Conservation (phyloP, 2,797 vertebrate species). For the Acanthiza pusilla region DNA sequence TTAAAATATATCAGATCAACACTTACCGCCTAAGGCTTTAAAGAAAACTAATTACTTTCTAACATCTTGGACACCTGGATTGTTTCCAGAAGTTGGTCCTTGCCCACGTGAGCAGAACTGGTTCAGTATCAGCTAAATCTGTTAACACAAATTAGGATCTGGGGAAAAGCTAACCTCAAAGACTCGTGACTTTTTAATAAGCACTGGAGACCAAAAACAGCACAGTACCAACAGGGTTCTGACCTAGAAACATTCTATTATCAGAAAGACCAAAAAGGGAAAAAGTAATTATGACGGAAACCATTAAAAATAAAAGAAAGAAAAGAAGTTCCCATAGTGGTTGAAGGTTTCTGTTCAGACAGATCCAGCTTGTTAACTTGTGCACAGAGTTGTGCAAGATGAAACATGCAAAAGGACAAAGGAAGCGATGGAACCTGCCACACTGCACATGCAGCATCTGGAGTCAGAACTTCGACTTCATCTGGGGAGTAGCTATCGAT, state of each 20-base stretch:
- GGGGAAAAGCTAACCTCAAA: slow-evolving; percentile 15
- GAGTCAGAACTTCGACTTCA: neutral
- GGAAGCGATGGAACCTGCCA: neutral
- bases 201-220: neutral
- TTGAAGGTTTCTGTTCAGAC: neutral
- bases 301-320: neutral
- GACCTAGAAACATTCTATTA: slow-evolving; percentile 39
- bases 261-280: neutral
- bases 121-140: slow-evolving; percentile 43
- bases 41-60: neutral
- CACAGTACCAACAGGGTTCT: slow-evolving; percentile 8
- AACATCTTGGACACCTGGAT: slow-evolving; percentile 6
- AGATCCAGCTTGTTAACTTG: neutral
- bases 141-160: slow-evolving; percentile 30
- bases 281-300: neutral
- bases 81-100: neutral
- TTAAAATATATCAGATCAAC: slow-evolving; percentile 5
- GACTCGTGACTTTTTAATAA: slow-evolving; percentile 22
- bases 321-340: neutral
- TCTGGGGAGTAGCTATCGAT: neutral
- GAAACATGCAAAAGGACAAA: neutral
- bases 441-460: neutral
- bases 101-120: neutral
- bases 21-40: neutral
- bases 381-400: neutral